Evolutionary conservation across 2,888 invertebrate species (phyloP).

Genomic region (Chrysolina oricalcia): DNA sequence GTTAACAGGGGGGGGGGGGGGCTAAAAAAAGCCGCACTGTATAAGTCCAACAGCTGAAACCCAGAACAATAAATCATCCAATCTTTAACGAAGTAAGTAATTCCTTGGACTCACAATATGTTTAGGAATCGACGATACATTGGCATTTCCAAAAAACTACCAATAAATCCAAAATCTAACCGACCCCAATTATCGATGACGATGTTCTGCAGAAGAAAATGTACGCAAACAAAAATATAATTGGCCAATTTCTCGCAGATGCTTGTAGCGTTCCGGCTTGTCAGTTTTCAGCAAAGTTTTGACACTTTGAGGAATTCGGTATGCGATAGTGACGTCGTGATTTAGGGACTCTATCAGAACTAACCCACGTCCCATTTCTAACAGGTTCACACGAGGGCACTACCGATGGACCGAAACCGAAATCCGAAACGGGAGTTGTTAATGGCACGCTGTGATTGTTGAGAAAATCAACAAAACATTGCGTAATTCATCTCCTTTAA

Average conservation of each 20-base stretch:
- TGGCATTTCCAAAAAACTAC: background rate
- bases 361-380: constrained; percentile 35
- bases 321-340: constrained; percentile 49
- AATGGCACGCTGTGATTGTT: constrained; percentile 12
- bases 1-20: too few relatives aligned
- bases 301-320: constrained; percentile 43
- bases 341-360: constrained; percentile 40
- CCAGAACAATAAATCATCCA: background rate
- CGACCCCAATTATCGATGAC: constrained; percentile 24
- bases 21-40: too few relatives aligned
- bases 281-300: constrained; percentile 38
- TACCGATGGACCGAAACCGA: constrained; percentile 40
- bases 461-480: too few relatives aligned
- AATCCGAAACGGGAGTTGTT: constrained; percentile 29
- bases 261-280: constrained; percentile 42
- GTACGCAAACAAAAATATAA: constrained; percentile 37
- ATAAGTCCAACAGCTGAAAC: background rate
- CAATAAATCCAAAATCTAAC: background rate
- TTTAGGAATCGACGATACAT: background rate
- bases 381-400: constrained; percentile 56
- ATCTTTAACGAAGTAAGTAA: background rate
- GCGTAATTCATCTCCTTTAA: too few relatives aligned
- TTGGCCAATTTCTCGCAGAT: constrained; percentile 50
- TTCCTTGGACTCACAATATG: background rate
- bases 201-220: background rate